Percentiles rank a stretch among this genome's conserved stretches.
These are phyloP conservation scores for Sebastes hubbsi DNA, from an alignment of 2,797 vertebrate genomes.

Conservation along the genomic window DNA sequence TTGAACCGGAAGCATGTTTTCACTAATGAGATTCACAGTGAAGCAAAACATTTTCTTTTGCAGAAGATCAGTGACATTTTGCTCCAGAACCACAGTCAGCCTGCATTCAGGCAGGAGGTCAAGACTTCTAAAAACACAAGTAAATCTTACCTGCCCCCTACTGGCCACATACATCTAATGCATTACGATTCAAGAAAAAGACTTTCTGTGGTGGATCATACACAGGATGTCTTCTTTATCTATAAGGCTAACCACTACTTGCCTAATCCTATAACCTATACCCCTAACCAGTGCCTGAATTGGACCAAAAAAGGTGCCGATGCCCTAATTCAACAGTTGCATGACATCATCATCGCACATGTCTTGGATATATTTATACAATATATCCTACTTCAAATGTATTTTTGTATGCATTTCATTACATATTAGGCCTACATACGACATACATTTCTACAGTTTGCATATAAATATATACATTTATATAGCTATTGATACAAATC, in stretches of 20 bases:
- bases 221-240: not conserved
- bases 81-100: not conserved
- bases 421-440: too few species aligned
- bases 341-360: too few species aligned
- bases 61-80: conserved; percentile 3
- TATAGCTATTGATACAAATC: too few species aligned
- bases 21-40: not conserved
- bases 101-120: not conserved
- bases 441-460: too few species aligned
- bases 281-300: too few species aligned
- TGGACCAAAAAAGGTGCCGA: too few species aligned
- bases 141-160: conserved; percentile 74
- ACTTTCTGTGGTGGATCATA: not conserved
- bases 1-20: not conserved
- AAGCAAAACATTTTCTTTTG: conserved; percentile 6
- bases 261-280: not conserved
- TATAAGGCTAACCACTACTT: not conserved
- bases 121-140: conserved; percentile 1
- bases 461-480: too few species aligned
- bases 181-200: not conserved
- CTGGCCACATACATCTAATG: conserved; percentile 48
- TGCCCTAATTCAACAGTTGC: too few species aligned
- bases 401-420: too few species aligned
- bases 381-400: too few species aligned
- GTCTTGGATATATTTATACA: too few species aligned